Base-by-base conservation (phyloP, 2,113 vertebrate genomes). In the Eubucco bourcierii region DNA sequence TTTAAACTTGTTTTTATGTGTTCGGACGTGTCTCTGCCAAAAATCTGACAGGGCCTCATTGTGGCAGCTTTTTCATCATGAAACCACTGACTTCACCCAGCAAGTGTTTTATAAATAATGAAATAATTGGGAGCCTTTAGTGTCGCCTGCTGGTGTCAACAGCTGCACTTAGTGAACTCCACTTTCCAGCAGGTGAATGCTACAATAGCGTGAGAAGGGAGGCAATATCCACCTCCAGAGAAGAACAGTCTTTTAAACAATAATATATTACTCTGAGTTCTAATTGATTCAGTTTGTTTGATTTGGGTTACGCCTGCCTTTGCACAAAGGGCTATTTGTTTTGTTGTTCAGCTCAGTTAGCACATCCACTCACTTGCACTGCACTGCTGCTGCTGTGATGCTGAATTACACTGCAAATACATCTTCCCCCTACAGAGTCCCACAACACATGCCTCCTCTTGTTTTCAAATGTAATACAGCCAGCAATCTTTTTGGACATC, bases 1-100 rank as follows among this genome's bases (percentile, higher is more conserved):
- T 98, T 98, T 97, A 96, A 97, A 95, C 92, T 95, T 98, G 97
- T 96, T 98, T 98, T 97, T 97, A 92, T 97, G 95, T 97, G 96
- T 98, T 97, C 97, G 87, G 90, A 92, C 95, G 84, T 87, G 47
- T 77, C 73, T 95, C 84, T 97, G 97, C 97, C 97, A 98, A 96
- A 97, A 98, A 96, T 75, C 95, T 97, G 97, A 97, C 94, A 97
- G 94, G 83, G 87, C 92, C 90, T 96, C 82, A 92, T 96, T 95
- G 94, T 93, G 95, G 92, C 93, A 93, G 46, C 67, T 92, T 97
- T 97, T 96, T 95, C 93, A 94, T 94, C 88, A 29, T 72, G 61
- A 96, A 96, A 90, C 90, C 88, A 87, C 78, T 96, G 88, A 91
- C 90, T 96, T 52, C 73, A 92, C 64, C 75, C 79, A 84, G 74